Percentiles rank a stretch among this genome's conserved stretches.
phyloP scores from a whole-genome alignment of 2,797 vertebrate species.

The Lagocephalus sceleratus region DNA sequence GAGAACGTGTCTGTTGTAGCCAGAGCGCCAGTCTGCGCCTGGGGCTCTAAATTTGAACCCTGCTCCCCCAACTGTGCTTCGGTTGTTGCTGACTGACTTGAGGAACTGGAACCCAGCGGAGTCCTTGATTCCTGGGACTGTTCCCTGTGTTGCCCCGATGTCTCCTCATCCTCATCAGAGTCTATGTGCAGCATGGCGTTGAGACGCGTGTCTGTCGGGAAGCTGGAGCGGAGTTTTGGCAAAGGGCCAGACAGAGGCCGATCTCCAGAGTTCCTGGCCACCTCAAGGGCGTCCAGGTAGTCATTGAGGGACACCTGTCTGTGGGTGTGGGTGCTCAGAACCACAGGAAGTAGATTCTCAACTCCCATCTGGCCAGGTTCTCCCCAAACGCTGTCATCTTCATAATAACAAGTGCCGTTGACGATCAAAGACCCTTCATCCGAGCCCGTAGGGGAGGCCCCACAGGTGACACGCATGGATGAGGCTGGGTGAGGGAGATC shows the following conservation, averaged over 20 bases:
- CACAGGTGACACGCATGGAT: conserved; percentile 33
- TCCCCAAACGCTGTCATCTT: conserved; percentile 46
- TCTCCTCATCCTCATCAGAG: conserved; percentile 94
- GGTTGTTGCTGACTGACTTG: background rate
- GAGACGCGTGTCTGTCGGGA: conserved; percentile 93
- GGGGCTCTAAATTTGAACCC: conserved; percentile 9
- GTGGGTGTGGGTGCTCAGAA: conserved; percentile 58
- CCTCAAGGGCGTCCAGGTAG: conserved; percentile 86
- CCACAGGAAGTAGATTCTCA: conserved; percentile 52
- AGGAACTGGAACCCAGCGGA: conserved; percentile 56
- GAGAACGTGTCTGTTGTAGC: conserved; percentile 20
- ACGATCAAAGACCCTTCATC: conserved; percentile 82
- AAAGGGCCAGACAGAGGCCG: conserved; percentile 77
- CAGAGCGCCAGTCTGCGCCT: background rate
- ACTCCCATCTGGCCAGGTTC: conserved; percentile 24
- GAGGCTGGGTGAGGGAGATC: conserved; percentile 77
- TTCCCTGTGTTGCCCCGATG: conserved; percentile 66
- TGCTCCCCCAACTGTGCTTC: conserved; percentile 20
- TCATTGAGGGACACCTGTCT: conserved; percentile 91
- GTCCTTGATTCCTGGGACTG: conserved; percentile 64
- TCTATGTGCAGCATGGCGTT: conserved; percentile 97
- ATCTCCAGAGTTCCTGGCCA: conserved; percentile 69
- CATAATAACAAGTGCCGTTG: conserved; percentile 56
- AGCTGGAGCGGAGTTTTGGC: conserved; percentile 92
- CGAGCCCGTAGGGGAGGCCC: conserved; percentile 75